Conservation (phyloP, 2,113 vertebrate genomes). For the Halichoerus grypus region DNA sequence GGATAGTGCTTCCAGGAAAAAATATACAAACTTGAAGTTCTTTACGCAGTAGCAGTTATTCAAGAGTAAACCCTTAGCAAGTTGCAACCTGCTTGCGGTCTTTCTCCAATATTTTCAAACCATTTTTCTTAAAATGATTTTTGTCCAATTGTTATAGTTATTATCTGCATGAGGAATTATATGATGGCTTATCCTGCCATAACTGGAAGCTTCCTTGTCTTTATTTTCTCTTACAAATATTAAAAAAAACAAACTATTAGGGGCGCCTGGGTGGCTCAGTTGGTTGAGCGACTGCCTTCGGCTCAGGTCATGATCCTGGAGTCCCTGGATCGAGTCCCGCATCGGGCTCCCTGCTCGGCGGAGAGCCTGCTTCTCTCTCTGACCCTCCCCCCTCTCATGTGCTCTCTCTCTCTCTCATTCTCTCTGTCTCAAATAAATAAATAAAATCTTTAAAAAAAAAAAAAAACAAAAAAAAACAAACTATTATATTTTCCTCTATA, state of each 20-base stretch:
- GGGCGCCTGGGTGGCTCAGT: no score
- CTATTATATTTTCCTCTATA: not conserved
- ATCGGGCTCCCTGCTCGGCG: no score
- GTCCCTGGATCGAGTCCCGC: no score
- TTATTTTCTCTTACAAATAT: not conserved
- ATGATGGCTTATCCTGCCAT: not conserved
- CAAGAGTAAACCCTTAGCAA: not conserved
- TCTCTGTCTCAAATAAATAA: no score
- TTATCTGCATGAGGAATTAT: not conserved
- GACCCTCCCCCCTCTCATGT: no score
- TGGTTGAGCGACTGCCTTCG: no score
- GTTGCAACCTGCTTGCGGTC: not conserved
- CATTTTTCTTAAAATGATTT: not conserved
- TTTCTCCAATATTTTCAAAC: not conserved
- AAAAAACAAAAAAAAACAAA: not conserved
- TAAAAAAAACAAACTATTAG: not conserved
- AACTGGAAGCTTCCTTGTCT: not conserved
- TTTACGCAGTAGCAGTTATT: not conserved
- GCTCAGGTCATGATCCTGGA: no score
- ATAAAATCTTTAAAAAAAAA: no score
- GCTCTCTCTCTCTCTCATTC: no score
- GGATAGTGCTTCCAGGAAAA: not conserved
- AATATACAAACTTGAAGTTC: not conserved
- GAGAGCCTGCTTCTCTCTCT: no score
- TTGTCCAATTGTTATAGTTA: not conserved